These are phyloP conservation scores for Oscheius myriophilus DNA, from an alignment of 2,888 invertebrate species.

Conservation along the genomic window DNA sequence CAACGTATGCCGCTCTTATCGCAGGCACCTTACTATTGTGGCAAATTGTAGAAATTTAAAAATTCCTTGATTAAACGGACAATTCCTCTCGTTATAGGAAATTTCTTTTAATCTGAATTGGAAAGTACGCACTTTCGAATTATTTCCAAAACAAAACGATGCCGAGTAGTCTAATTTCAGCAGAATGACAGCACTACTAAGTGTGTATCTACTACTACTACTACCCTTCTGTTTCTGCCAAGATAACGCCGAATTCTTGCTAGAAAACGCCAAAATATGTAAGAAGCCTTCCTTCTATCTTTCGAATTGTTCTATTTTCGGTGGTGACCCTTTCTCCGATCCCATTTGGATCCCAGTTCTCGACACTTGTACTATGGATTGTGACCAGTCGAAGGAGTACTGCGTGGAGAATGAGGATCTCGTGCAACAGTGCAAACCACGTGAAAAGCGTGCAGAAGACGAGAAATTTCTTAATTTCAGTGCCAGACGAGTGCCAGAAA, in stretches of 20 bases:
- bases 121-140: too few relatives aligned
- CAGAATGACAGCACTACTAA: too few relatives aligned
- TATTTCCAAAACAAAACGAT: too few relatives aligned
- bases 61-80: too few relatives aligned
- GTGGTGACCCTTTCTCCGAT: slow-evolving; percentile 65
- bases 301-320: slow-evolving; percentile 34
- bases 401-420: slow-evolving; percentile 68
- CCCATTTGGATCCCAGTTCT: slow-evolving; percentile 68
- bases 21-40: too few relatives aligned
- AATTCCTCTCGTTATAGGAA: too few relatives aligned
- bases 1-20: too few relatives aligned
- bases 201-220: too few relatives aligned
- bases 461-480: slow-evolving; percentile 31
- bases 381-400: slow-evolving; percentile 57
- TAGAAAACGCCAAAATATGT: slow-evolving; percentile 31
- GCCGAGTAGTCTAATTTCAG: too few relatives aligned
- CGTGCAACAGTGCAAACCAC: slow-evolving; percentile 60
- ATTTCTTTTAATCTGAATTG: too few relatives aligned
- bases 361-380: slow-evolving; percentile 61
- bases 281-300: background rate
- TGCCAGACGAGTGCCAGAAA: slow-evolving; percentile 47
- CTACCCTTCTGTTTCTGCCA: background rate
- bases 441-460: slow-evolving; percentile 42
- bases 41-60: too few relatives aligned
- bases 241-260: slow-evolving; percentile 24